phyloP scores from a whole-genome alignment of 2,888 invertebrate species.

The Eutolmus rufibarbis region DNA sequence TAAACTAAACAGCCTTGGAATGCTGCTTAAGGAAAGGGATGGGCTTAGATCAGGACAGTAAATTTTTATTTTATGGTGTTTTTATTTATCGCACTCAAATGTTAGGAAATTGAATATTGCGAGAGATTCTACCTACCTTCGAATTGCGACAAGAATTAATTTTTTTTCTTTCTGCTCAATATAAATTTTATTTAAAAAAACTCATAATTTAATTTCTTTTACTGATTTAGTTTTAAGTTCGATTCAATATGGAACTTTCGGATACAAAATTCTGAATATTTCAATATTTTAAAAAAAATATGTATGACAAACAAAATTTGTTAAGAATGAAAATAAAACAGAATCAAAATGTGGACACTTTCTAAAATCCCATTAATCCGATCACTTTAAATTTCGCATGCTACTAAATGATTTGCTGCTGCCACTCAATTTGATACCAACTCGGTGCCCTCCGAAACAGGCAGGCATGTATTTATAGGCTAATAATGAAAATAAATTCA shows the following conservation, averaged over 20 bases:
- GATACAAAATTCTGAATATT: too few relatives aligned
- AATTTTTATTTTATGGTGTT: neutral
- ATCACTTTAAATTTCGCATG: conserved; percentile 34
- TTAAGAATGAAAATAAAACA: neutral
- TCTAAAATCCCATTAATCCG: conserved; percentile 38
- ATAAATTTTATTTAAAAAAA: too few relatives aligned
- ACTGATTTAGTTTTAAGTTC: neutral
- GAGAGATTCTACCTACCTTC: too few relatives aligned
- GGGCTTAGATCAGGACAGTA: neutral
- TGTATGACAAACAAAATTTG: neutral
- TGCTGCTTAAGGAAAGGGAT: neutral
- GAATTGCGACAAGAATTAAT: neutral
- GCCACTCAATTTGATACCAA: conserved; percentile 1
- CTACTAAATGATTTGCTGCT: conserved; percentile 23
- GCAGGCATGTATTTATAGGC: conserved; percentile 26
- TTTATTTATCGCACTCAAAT: neutral
- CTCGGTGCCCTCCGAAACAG: neutral
- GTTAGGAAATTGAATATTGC: too few relatives aligned
- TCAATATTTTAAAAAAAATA: neutral
- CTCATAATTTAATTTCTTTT: neutral
- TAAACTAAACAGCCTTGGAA: neutral
- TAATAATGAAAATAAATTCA: conserved; percentile 43
- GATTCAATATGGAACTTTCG: neutral
- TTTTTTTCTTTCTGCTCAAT: neutral
- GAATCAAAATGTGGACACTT: neutral